A percentile compares a stretch with the other conserved stretches of the same genome.
These are phyloP conservation scores for Charanyca ferruginea DNA, from an alignment of 2,888 invertebrate species.

Conservation along the genomic window DNA sequence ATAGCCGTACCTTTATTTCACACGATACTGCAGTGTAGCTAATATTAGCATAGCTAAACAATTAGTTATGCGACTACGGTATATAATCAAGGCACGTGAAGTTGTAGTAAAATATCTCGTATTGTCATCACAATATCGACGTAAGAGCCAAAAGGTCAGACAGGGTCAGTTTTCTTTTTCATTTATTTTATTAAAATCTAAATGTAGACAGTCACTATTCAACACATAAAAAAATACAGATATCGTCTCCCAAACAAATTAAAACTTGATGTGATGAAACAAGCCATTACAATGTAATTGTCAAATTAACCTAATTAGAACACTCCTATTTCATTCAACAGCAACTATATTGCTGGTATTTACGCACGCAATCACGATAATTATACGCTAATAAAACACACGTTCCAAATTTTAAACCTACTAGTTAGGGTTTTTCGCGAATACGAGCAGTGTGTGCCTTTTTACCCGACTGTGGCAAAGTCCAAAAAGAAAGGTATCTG, in stretches of 20 bases:
- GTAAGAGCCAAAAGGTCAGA: background rate
- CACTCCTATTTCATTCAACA: conserved; percentile 15
- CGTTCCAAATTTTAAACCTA: background rate
- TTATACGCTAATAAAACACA: background rate
- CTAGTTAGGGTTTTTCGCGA: too few species aligned
- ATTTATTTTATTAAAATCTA: too few species aligned
- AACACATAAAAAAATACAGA: too few species aligned
- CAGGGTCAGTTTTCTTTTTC: background rate
- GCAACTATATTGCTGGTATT: background rate
- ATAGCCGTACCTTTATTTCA: background rate
- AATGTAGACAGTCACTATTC: too few species aligned
- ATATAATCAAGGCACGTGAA: conserved; percentile 14
- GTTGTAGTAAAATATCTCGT: conserved; percentile 4
- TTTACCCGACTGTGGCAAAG: too few species aligned
- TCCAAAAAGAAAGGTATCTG: too few species aligned
- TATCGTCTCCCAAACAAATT: too few species aligned
- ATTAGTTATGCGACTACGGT: conserved; percentile 10
- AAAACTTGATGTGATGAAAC: background rate
- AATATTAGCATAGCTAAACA: conserved; percentile 19
- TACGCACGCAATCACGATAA: conserved; percentile 16
- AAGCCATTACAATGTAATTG: conserved; percentile 6
- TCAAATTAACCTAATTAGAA: background rate
- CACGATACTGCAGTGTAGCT: background rate
- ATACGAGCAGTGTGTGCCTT: too few species aligned
- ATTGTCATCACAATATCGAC: background rate